Conservation (phyloP, 2,113 vertebrate genomes). For the Sander vitreus region DNA sequence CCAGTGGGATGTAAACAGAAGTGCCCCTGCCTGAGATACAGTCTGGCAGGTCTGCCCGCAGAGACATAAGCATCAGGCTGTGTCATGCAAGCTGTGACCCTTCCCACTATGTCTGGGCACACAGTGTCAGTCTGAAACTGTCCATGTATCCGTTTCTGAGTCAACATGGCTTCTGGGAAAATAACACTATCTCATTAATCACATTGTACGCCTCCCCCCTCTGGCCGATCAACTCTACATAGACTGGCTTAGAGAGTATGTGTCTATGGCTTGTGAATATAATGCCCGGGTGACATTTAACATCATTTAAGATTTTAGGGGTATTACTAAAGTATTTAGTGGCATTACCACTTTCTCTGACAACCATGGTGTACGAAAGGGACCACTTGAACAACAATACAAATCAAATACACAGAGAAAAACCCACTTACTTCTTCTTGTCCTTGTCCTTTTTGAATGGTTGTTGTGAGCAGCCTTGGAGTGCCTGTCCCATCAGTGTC, state of each 20-base stretch:
- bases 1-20: constrained; percentile 59
- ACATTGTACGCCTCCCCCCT: constrained; percentile 15
- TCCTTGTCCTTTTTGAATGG: constrained; percentile 95
- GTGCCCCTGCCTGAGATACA: constrained; percentile 62
- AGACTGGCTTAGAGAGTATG: constrained; percentile 19
- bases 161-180: constrained; percentile 67
- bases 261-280: constrained; percentile 3
- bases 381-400: background rate
- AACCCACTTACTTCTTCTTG: constrained; percentile 93
- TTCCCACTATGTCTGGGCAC: constrained; percentile 63
- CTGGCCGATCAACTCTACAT: constrained; percentile 22
- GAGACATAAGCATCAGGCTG: constrained; percentile 67
- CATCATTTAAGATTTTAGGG: background rate
- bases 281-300: constrained; percentile 28
- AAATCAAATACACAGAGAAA: constrained; percentile 3
- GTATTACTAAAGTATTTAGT: background rate
- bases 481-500: constrained; percentile 91
- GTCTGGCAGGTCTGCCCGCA: constrained; percentile 74
- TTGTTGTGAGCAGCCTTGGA: constrained; percentile 86
- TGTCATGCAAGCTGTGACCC: constrained; percentile 68
- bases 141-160: constrained; percentile 63
- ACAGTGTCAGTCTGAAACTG: constrained; percentile 73
- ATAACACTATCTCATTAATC: constrained; percentile 66
- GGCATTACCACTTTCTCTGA: background rate
- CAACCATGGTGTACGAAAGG: background rate